A percentile compares a stretch with the other conserved stretches of the same genome.
phyloP scores from a whole-genome alignment of 2,888 invertebrate genomes.

The Blastobasis adustella region DNA sequence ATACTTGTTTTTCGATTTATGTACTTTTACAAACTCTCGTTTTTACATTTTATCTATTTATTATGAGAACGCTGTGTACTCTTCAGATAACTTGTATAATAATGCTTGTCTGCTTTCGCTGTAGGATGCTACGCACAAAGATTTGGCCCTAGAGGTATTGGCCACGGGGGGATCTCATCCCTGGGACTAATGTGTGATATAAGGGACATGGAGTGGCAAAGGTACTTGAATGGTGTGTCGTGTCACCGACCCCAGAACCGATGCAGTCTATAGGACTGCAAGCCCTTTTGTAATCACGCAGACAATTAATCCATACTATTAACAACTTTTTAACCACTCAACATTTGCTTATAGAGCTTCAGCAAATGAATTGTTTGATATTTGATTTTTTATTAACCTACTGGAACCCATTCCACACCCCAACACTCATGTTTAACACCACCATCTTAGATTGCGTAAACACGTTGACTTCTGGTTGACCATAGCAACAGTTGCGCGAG shows the following conservation, averaged over 20 bases:
- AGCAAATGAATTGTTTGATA: constrained; percentile 32
- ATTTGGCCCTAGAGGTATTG: constrained; percentile 95
- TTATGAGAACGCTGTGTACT: constrained; percentile 39
- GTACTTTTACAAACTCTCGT: not conserved
- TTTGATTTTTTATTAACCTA: constrained; percentile 5
- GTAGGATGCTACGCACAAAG: constrained; percentile 96
- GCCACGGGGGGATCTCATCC: constrained; percentile 91
- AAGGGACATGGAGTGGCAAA: constrained; percentile 84
- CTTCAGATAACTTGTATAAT: constrained; percentile 41
- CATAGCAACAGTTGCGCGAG: constrained; percentile 35
- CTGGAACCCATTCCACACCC: not conserved
- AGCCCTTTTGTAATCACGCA: constrained; percentile 20
- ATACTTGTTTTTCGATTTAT: constrained; percentile 8
- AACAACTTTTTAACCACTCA: constrained; percentile 24
- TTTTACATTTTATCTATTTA: not conserved
- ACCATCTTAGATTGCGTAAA: constrained; percentile 14
- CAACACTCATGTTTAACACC: constrained; percentile 21
- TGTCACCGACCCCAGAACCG: constrained; percentile 20
- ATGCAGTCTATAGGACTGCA: constrained; percentile 38
- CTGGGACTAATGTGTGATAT: constrained; percentile 90
- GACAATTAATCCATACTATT: constrained; percentile 28
- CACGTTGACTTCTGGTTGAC: constrained; percentile 5
- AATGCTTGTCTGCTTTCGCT: constrained; percentile 67
- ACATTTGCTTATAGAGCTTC: constrained; percentile 55
- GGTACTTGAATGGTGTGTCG: constrained; percentile 63